Base-by-base conservation (phyloP, 2,797 vertebrate species). In the Botia kubotai region DNA sequence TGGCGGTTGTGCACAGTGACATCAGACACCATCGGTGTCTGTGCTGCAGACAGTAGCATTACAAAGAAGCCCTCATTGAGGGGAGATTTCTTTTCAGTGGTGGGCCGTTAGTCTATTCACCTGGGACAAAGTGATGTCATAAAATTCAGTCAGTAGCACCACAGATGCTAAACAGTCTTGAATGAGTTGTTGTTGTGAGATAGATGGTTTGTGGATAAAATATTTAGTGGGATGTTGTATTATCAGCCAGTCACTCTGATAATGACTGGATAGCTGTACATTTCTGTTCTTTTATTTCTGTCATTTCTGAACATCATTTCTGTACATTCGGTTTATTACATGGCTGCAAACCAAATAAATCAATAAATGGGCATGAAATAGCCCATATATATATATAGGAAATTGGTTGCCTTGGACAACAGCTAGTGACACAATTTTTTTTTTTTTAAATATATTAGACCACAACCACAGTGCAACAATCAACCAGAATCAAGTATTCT, bases 11-110 rank as follows among this genome's bases (percentile, higher is more conserved):
- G 77, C 71, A 62, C 67, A 67, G 66, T 39, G 85, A 84, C 84
- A 87, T 84, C 76, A 82, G 83, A 87, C 82, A 87, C 85, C 80
- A 52, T 68, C 65, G 73, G 73, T 39, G 72, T 79, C 52, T 69
- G 43, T 46, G 70, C 80, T 60, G 68, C 7, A 60, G 81, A 86
- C 80, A 78, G 76, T 83, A 73, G 43, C 57, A 53, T 67, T 57
- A 84, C 83, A 87, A 85, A 79, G 82, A 81, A 46, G 7, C 33
- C 13, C 65, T 72, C 72, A 69, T 69, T 36, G 68, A 58, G 75
- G 53, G 71, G 39, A 17, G 72, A 65, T 57, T 80, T 82, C 80
- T 55, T 83, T 66, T 66, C 69, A 75, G 67, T 82, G 33, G 63
- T 33, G 50, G 73, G 62, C 72, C 63, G 14, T 85, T 84, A 75